Evolutionary conservation across 1,140 invertebrate genomes (phyloP), one percentile per base, ranked within the genome.

Genomic region (Heliconius hermathena): DNA sequence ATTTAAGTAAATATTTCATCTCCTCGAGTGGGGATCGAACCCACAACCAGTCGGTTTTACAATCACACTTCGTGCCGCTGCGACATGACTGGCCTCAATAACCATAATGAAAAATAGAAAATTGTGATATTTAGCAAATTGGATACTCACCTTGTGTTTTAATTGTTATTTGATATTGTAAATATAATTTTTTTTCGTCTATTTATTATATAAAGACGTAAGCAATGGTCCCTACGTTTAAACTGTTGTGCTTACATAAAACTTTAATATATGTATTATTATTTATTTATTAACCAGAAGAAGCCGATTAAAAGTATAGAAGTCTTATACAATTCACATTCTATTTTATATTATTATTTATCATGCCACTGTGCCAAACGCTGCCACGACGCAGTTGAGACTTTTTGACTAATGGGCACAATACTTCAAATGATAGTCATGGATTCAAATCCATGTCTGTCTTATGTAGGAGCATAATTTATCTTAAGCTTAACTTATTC

Each of bases 141-240:
- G 18, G 18, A 52, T 18, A 52, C 49, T 20, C 18, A 52, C 6
- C 16, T 52, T 16, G 16, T 52, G 49, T 22, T 57, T 57, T 57
- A 57, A 57, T 57, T 57, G n/a, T 57, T 57, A 57, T 57, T 57
- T n/a, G n/a, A 22, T 57, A n/a, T n/a, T 57, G n/a, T 57, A 57
- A 57, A 8, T n/a, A 54, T 57, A n/a, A 57, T 16, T n/a, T 60
- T 60, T 60, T 9, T 60, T 9, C 3, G 2, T 13, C 4, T 66
- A 5, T 29, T 29, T 66, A 26, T 66, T 66, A 66, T 26, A 26
- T 29, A 29, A 66, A 66, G 26, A 66, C 60, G 11, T 66, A 29
- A 66, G 60, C 11, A 66, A 29, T 66, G 11, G 8, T 6, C 1
- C 3, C 13, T 26, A 29, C 60, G 29, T 66, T 66, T 66, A 26